These are phyloP conservation scores for Tribolium castaneum DNA, from an alignment of 1,140 invertebrate species.

Conservation along the genomic window DNA sequence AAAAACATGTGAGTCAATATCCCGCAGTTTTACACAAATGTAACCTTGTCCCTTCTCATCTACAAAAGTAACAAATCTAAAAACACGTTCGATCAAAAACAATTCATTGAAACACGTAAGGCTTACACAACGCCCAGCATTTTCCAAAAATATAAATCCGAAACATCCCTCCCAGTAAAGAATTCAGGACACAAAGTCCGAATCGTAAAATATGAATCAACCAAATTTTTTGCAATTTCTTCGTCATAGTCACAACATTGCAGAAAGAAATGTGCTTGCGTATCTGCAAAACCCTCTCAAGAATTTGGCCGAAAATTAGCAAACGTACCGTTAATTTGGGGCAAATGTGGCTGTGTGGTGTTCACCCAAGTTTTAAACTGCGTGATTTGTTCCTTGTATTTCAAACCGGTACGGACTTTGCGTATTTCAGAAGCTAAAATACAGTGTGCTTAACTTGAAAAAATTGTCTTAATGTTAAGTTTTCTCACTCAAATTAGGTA, in stretches of 20 bases:
- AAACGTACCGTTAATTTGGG: slow-evolving; percentile 63
- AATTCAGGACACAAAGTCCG: slow-evolving; percentile 72
- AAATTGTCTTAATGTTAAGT: too few relatives aligned
- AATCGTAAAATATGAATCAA: slow-evolving; percentile 73
- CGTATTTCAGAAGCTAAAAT: too few relatives aligned
- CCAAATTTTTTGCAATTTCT: slow-evolving; percentile 72
- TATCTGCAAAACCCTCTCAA: slow-evolving; percentile 61
- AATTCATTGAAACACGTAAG: too few relatives aligned
- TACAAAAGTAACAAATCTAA: too few relatives aligned
- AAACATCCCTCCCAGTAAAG: slow-evolving; percentile 70
- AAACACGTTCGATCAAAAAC: too few relatives aligned
- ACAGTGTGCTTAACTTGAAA: too few relatives aligned
- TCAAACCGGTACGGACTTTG: too few relatives aligned
- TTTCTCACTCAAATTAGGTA: too few relatives aligned
- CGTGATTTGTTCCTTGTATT: too few relatives aligned
- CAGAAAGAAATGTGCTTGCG: slow-evolving; percentile 71
- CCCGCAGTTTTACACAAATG: too few relatives aligned
- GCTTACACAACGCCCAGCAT: slow-evolving; percentile 67
- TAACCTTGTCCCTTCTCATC: too few relatives aligned
- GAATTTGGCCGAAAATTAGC: background rate
- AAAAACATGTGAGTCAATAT: too few relatives aligned
- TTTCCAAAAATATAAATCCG: slow-evolving; percentile 63
- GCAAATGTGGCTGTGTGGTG: slow-evolving; percentile 71
- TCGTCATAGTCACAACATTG: slow-evolving; percentile 73
- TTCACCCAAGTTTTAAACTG: slow-evolving; percentile 66